Conservation (phyloP, 2,113 vertebrate genomes). For the Megalops atlanticus region DNA sequence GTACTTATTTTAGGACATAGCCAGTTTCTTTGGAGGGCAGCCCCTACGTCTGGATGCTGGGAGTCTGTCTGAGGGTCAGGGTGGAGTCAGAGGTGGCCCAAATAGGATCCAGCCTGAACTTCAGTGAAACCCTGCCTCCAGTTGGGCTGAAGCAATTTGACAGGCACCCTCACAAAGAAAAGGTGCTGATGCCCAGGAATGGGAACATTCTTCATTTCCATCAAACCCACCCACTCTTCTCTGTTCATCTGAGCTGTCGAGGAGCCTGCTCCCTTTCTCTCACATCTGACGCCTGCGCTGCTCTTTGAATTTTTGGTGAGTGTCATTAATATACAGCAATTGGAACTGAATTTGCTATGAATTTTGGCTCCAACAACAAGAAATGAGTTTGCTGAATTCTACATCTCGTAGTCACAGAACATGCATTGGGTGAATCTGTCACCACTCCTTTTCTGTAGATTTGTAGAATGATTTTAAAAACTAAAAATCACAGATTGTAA, state of each 20-base stretch:
- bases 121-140: neutral
- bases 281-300: neutral
- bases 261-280: neutral
- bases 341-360: neutral
- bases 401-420: no score
- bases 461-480: no score
- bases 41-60: no score
- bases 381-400: no score
- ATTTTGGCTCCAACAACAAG: no score
- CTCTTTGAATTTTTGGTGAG: conserved; percentile 10
- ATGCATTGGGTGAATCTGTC: no score
- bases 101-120: no score
- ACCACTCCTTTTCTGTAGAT: no score
- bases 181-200: neutral
- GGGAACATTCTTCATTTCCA: neutral
- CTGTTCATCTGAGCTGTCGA: neutral
- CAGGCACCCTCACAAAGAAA: neutral
- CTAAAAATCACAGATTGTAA: no score
- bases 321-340: neutral
- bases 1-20: no score
- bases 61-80: neutral
- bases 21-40: no score
- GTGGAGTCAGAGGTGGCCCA: conserved; percentile 13
- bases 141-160: neutral
- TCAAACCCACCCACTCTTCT: neutral